These are phyloP conservation scores for Glaucomys volans DNA, from an alignment of 2,113 vertebrate species.

Conservation along the genomic window DNA sequence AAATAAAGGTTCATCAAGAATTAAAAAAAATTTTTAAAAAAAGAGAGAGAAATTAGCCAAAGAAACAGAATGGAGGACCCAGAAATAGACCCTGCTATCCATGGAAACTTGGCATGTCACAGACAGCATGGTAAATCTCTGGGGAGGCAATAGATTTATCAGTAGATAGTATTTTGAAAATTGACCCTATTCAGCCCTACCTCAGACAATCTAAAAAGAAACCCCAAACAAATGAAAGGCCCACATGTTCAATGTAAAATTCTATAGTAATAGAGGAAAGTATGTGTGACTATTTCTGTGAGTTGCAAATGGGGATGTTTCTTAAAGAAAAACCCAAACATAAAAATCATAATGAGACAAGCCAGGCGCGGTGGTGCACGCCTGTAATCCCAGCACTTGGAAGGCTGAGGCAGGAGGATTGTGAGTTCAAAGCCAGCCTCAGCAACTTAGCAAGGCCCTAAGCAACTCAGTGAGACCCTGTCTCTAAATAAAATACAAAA, in stretches of 20 bases:
- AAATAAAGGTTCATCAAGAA: too few species aligned
- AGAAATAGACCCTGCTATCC: not conserved
- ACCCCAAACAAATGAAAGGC: not conserved
- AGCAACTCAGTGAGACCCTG: too few species aligned
- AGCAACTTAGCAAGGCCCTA: too few species aligned
- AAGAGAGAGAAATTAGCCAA: not conserved
- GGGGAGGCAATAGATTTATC: not conserved
- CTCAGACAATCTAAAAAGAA: constrained; percentile 10
- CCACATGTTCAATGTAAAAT: not conserved
- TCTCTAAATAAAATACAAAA: too few species aligned
- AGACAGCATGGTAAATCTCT: not conserved
- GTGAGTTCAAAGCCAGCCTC: too few species aligned
- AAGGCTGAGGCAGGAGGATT: too few species aligned
- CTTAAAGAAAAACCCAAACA: constrained; percentile 21
- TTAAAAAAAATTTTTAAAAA: not conserved
- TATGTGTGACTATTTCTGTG: not conserved
- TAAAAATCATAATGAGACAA: not conserved
- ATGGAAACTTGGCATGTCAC: not conserved
- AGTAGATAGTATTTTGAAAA: not conserved
- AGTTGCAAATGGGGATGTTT: not conserved
- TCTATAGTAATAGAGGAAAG: not conserved
- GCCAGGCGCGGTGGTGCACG: too few species aligned
- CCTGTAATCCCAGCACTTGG: too few species aligned
- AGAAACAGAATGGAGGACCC: not conserved
- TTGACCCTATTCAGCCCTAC: not conserved